A percentile compares a stretch with the other conserved stretches of the same genome.
These are phyloP conservation scores for Chlorodrepanis virens DNA, from an alignment of 2,113 vertebrate genomes.

Conservation along the genomic window DNA sequence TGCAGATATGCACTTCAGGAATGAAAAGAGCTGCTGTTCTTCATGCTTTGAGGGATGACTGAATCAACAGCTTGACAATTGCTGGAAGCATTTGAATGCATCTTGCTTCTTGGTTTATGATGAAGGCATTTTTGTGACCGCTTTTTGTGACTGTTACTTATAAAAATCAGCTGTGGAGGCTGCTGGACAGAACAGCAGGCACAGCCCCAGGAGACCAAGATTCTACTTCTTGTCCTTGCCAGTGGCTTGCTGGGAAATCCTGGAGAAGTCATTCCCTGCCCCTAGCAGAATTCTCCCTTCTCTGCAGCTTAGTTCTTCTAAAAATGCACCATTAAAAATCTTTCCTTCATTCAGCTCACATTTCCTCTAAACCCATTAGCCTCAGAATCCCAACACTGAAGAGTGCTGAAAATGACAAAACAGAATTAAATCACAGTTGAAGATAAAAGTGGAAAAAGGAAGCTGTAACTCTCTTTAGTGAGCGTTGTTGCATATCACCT, in stretches of 20 bases:
- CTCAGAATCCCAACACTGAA: neutral
- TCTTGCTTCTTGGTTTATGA: neutral
- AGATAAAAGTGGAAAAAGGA: neutral
- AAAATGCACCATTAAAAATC: neutral
- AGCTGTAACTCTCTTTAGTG: neutral
- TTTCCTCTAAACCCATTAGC: neutral
- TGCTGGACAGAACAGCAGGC: neutral
- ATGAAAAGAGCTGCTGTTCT: neutral
- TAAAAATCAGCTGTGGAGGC: neutral
- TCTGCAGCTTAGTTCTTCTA: neutral
- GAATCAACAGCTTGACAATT: neutral
- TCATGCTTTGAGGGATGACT: neutral
- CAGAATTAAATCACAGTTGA: neutral
- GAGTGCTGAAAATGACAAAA: neutral
- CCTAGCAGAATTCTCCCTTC: neutral
- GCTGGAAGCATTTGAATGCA: constrained; percentile 17
- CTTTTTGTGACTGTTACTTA: neutral
- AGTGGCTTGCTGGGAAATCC: neutral
- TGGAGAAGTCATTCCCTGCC: neutral
- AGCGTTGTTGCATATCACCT: neutral
- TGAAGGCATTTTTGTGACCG: neutral
- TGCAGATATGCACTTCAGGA: neutral
- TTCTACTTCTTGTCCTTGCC: neutral
- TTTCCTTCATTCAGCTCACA: neutral
- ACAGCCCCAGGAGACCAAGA: neutral